Base-by-base conservation (phyloP, 64 coral and sea anemone species). In the Catalaphyllia jardinei region DNA sequence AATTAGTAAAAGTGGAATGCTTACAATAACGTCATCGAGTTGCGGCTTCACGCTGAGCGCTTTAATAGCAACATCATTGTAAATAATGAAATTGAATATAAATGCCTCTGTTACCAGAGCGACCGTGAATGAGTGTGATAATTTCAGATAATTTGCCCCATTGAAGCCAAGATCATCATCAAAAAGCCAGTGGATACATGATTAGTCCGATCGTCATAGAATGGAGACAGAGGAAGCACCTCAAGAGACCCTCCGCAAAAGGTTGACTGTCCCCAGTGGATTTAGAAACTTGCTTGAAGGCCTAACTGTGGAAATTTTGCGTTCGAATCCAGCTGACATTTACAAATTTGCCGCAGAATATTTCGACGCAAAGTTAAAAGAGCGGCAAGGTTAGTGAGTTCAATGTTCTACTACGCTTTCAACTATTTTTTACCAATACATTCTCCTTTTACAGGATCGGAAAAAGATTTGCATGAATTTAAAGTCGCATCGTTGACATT, bases 201-300 rank as follows among this genome's bases (percentile, higher is more conserved):
- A 42, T 16, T 46, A 46, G 42, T 65, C 24, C 18, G 20, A 22
- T 65, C 62, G 7, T 65, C 62, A 0, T 5, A 13, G 51, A 85
- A 85, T 85, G 81, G 61, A 46, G 24, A 35, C 9, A 8, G 42
- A 69, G 8, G 4, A 85, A 64, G 63, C 27, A 71, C 18, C 9
- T 19, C 20, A 42, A 27, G 81, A 84, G 19, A 69, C 10, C 81
- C 71, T 22, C n/a, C 38, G 63, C 14, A 85, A 85, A 29, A 61
- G 63, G 13, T 29, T 91, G 50, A 72, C 84, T 51, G 92, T 96
- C 82, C 94, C 94, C 52, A 82, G 79, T 10, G 94, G 94, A 42
- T 96, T 96, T 82, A 86, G 94, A 75, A 96, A 96, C 63, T 50
- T 96, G 33, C 86, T 96, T 52, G 94, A 96, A 73, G 71, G 91